Conservation (phyloP, 35 echinoderm and acorn worm species). For the Heliocidaris tuberculata region DNA sequence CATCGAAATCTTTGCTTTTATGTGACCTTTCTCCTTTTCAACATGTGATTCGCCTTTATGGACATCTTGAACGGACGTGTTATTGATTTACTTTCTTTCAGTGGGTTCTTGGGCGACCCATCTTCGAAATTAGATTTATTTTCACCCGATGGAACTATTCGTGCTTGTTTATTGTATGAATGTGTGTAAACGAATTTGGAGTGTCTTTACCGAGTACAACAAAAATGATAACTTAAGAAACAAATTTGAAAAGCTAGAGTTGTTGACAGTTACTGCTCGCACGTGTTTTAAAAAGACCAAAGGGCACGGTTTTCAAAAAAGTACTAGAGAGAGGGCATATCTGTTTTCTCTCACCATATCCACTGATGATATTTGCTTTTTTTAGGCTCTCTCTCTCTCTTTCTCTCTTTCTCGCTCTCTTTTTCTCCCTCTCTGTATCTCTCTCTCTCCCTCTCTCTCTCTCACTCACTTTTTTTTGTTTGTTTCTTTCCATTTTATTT, state of each 20-base stretch:
- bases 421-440: not conserved
- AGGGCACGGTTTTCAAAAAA: too few relatives aligned
- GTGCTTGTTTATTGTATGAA: too few relatives aligned
- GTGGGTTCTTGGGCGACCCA: not conserved
- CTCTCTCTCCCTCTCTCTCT: not conserved
- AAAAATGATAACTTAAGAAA: too few relatives aligned
- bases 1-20: not conserved
- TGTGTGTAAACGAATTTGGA: too few relatives aligned
- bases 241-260: too few relatives aligned
- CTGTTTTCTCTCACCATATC: too few relatives aligned
- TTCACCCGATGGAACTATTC: not conserved
- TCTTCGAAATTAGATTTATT: not conserved
- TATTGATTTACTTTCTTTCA: not conserved
- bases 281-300: too few relatives aligned
- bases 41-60: not conserved
- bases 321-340: too few relatives aligned
- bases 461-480: not conserved
- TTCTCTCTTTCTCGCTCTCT: not conserved
- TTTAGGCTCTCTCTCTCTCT: not conserved
- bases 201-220: too few relatives aligned
- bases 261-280: too few relatives aligned
- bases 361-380: too few relatives aligned
- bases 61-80: not conserved
- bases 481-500: too few relatives aligned
- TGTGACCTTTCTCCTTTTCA: not conserved